A percentile compares a stretch with the other conserved stretches of the same genome.
These are phyloP conservation scores for Ormia ochracea DNA, from an alignment of 2,888 invertebrate species.

Conservation along the genomic window DNA sequence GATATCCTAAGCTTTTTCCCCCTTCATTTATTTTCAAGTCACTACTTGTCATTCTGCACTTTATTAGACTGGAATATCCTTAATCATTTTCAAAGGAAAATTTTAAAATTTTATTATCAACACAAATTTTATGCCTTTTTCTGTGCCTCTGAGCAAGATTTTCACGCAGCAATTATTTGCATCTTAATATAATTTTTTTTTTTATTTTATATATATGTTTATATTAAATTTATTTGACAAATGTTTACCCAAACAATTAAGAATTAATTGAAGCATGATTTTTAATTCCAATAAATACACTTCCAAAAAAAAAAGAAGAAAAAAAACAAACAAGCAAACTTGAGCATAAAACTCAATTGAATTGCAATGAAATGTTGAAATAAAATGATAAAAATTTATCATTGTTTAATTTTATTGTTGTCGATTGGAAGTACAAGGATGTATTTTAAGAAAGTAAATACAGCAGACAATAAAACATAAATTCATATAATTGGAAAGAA, in stretches of 20 bases:
- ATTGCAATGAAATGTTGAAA: slow-evolving; percentile 36
- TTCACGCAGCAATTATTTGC: not conserved
- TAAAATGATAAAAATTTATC: slow-evolving; percentile 56
- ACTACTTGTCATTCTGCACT: too few species aligned
- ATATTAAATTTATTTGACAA: slow-evolving; percentile 57
- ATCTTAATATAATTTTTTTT: not conserved
- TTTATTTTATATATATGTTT: too few species aligned
- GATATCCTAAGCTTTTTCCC: too few species aligned
- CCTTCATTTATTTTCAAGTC: too few species aligned
- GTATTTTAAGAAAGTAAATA: slow-evolving; percentile 7
- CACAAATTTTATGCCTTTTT: too few species aligned
- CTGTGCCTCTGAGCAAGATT: too few species aligned
- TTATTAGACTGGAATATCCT: too few species aligned
- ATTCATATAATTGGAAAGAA: slow-evolving; percentile 60
- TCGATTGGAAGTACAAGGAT: slow-evolving; percentile 9
- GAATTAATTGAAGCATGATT: slow-evolving; percentile 60
- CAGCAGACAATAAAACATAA: slow-evolving; percentile 40
- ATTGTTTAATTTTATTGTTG: slow-evolving; percentile 59
- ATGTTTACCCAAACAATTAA: slow-evolving; percentile 63
- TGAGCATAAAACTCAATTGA: slow-evolving; percentile 42
- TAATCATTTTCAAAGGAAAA: too few species aligned
- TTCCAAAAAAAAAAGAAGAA: too few species aligned
- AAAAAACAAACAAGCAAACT: not conserved
- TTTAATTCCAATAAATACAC: slow-evolving; percentile 25
- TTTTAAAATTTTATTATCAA: too few species aligned